Base-by-base conservation (phyloP, 1,140 invertebrate genomes). In the Drosophila teissieri region DNA sequence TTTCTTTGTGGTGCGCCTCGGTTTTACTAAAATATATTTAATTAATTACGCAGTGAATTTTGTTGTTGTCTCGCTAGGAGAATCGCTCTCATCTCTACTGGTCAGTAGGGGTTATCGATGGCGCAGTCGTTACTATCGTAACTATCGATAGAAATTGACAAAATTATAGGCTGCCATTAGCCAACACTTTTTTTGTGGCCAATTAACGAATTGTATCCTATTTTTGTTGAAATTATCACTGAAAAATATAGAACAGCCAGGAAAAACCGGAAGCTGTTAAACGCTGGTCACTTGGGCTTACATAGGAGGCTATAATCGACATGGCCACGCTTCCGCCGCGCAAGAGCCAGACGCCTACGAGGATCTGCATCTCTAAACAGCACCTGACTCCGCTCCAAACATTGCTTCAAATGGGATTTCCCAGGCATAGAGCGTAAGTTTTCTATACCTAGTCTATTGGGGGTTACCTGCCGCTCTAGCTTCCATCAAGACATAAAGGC, bases 341-440 rank as follows among this genome's bases (percentile, higher is more conserved):
- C 54, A 95, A 95, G 92, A 95, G 95, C 93, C 94, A 94, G 40
- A 95, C 94, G 63, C 94, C 94, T 12, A 95, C 94, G 46, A 94
- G 88, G 12, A 94, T 94, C 46, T 80, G 94, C 93, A 94, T 94
- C 77, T 95, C 94, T 14, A 96, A 96, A 93, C 95, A 95, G 91
- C 94, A 96, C 91, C 91, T 95, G 69, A 95, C 95, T 52, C 95
- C 96, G 22, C 92, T 97, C 67, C 95, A 97, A 93, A 96, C 96
- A 22, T 93, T 98, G 24, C 92, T 97, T 53, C 96, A 97, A 93
- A 96, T 97, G 95, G 97, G 97, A 37, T 97, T 98, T 93, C 95
- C 96, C 2, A 96, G 95, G 93, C 95, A 96, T 74, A 94, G 96
- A 94, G 96, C 96, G 97, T 97, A 10, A 94, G 95, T 95, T 94